Percentiles rank a stretch among this genome's conserved stretches.
Conservation (phyloP, 2,888 invertebrate genomes). For the Mythimna lalbum region DNA sequence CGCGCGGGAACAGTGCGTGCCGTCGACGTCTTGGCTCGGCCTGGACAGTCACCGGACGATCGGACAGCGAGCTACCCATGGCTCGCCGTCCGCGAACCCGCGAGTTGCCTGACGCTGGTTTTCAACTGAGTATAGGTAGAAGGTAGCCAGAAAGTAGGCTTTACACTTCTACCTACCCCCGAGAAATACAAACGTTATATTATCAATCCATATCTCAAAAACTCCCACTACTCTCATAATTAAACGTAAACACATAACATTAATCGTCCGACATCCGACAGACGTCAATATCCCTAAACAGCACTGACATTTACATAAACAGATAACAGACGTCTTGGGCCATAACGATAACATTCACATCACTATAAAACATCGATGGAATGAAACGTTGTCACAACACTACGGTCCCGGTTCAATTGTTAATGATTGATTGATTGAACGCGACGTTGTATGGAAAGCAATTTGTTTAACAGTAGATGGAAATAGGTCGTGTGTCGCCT, state of each 20-base stretch:
- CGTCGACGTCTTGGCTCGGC: no score
- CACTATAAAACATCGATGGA: conserved; percentile 26
- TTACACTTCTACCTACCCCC: no score
- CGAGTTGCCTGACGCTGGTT: no score
- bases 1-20: no score
- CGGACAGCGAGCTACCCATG: no score
- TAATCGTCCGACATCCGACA: conserved; percentile 22
- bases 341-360: conserved; percentile 46
- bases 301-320: conserved; percentile 26
- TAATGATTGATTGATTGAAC: conserved; percentile 45
- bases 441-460: conserved; percentile 30
- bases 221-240: conserved; percentile 29
- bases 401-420: conserved; percentile 42
- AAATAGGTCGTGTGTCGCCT: conserved; percentile 15
- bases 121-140: no score
- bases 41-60: no score
- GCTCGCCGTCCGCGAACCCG: no score
- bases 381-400: conserved; percentile 35
- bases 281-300: conserved; percentile 42
- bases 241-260: conserved; percentile 40
- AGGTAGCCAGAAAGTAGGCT: no score
- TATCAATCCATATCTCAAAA: conserved; percentile 12
- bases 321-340: conserved; percentile 15
- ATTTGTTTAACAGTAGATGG: conserved; percentile 28
- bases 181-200: background rate